Evolutionary conservation across 2,113 vertebrate species (phyloP).

Genomic region (Arenaria interpres): DNA sequence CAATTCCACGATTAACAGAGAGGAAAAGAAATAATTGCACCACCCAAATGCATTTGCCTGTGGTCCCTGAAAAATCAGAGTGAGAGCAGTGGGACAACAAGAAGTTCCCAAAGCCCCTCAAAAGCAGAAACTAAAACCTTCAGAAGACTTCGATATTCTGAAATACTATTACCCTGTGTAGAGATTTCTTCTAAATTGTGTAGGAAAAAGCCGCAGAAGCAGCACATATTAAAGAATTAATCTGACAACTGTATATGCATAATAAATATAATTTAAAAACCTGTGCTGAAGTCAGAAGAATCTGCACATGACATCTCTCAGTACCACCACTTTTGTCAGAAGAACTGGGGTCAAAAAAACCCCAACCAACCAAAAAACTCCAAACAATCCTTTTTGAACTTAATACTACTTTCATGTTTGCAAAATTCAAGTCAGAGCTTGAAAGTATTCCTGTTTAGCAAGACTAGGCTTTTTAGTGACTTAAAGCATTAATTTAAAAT

Average conservation of each 20-base stretch:
- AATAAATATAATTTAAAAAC: not conserved
- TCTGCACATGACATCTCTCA: not conserved
- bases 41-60: not conserved
- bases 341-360: not conserved
- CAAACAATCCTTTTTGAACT: not conserved
- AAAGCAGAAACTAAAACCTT: not conserved
- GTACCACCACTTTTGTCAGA: not conserved
- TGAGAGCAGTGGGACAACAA: not conserved
- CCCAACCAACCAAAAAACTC: not conserved
- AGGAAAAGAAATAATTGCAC: not conserved
- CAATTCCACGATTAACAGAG: not conserved
- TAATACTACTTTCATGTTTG: not conserved
- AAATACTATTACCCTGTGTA: not conserved
- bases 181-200: not conserved
- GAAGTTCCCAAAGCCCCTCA: not conserved
- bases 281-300: not conserved
- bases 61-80: not conserved
- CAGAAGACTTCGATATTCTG: not conserved
- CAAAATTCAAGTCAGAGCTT: conserved; percentile 9
- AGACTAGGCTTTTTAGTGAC: not conserved
- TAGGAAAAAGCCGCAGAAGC: not conserved
- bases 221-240: not conserved
- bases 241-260: not conserved
- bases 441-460: conserved; percentile 11
- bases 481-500: not conserved